These are phyloP conservation scores for Hoplias malabaricus DNA, from an alignment of 2,113 vertebrate genomes.

Conservation along the genomic window DNA sequence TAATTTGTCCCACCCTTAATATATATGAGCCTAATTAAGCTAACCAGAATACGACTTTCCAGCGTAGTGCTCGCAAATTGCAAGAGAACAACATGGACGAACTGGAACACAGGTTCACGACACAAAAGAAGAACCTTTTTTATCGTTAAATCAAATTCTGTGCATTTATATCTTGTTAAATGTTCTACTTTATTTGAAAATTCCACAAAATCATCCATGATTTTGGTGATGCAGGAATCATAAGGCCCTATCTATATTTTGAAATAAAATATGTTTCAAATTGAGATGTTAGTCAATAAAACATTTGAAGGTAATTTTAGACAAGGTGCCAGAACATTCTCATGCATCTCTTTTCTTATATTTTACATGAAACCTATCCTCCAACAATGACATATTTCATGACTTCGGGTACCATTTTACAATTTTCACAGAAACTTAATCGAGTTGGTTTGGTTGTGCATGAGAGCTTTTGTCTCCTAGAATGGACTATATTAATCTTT, in stretches of 20 bases:
- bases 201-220: too few species aligned
- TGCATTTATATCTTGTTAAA: too few species aligned
- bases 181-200: too few species aligned
- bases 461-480: conserved; percentile 1
- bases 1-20: too few species aligned
- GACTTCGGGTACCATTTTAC: neutral
- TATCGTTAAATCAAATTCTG: too few species aligned
- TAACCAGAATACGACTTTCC: too few species aligned
- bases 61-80: too few species aligned
- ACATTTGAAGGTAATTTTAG: neutral
- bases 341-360: neutral
- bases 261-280: neutral
- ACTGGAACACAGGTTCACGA: too few species aligned
- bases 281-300: neutral
- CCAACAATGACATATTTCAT: neutral
- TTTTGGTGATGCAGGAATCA: too few species aligned
- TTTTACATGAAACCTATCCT: neutral
- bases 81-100: too few species aligned
- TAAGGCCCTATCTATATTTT: neutral
- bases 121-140: too few species aligned
- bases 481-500: conserved; percentile 18
- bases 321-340: neutral
- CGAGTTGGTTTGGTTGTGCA: conserved; percentile 1
- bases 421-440: neutral
- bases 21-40: too few species aligned